These are phyloP conservation scores for Calyptomena viridis DNA, from an alignment of 2,113 vertebrate genomes.

Conservation along the genomic window DNA sequence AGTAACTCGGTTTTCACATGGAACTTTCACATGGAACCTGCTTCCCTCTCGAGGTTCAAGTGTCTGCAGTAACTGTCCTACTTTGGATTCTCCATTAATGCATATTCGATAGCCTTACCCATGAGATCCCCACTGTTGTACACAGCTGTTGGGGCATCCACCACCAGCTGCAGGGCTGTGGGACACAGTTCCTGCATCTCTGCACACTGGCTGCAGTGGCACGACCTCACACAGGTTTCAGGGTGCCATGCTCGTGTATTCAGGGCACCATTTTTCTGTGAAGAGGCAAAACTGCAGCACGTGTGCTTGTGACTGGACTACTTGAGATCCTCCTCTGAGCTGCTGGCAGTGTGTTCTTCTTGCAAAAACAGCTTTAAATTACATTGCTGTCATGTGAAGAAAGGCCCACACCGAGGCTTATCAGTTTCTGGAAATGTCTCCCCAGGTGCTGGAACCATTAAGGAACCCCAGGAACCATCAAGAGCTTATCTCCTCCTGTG, in stretches of 20 bases:
- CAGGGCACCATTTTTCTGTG: fast-evolving
- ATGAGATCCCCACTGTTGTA: neutral
- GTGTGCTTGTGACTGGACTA: neutral
- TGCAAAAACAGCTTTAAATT: neutral
- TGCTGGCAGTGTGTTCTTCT: neutral
- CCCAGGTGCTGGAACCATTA: no score
- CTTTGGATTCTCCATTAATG: neutral
- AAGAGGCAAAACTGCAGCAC: neutral
- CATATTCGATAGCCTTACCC: neutral
- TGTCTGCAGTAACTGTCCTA: neutral
- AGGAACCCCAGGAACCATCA: no score
- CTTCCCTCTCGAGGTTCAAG: neutral
- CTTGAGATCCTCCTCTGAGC: neutral
- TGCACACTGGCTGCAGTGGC: fast-evolving
- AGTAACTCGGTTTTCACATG: neutral
- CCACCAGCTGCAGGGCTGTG: neutral
- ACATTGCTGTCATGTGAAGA: no score
- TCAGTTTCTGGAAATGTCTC: no score
- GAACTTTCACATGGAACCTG: no score
- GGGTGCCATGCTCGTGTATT: neutral
- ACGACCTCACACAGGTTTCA: neutral
- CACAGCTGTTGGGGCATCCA: neutral
- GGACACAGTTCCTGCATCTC: neutral
- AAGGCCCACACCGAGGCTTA: no score
- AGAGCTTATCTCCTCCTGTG: no score